Conservation (phyloP, 2,888 invertebrate species). For the Colostygia pectinataria region DNA sequence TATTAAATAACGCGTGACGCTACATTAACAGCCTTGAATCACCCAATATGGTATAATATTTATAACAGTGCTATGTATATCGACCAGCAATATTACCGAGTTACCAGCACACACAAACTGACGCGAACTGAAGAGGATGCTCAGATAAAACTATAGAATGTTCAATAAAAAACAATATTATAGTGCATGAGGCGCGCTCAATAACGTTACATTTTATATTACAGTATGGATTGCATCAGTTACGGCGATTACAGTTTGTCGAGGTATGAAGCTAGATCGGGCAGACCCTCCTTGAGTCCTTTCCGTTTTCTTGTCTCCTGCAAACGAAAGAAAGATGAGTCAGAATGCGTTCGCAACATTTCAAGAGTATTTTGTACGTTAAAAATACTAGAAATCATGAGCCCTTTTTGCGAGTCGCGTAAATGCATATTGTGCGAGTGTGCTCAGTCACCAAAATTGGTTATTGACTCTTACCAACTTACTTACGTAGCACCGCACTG, state of each 20-base stretch:
- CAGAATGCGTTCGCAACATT: not conserved
- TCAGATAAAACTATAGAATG: slow-evolving; percentile 48
- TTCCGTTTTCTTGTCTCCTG: slow-evolving; percentile 99
- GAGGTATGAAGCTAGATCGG: slow-evolving; percentile 96
- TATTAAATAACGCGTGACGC: slow-evolving; percentile 36
- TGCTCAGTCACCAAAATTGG: too few relatives aligned
- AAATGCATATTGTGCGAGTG: too few relatives aligned
- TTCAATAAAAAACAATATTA: slow-evolving; percentile 48
- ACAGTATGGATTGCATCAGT: slow-evolving; percentile 74
- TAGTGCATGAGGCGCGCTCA: slow-evolving; percentile 67
- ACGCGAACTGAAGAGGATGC: slow-evolving; percentile 51
- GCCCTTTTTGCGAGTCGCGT: too few relatives aligned
- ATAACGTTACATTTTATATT: slow-evolving; percentile 73
- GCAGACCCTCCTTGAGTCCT: slow-evolving; percentile 99
- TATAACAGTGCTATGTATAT: slow-evolving; percentile 55
- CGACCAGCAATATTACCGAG: slow-evolving; percentile 61
- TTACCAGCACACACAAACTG: slow-evolving; percentile 36
- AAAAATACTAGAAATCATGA: too few relatives aligned
- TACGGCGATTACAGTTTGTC: slow-evolving; percentile 96
- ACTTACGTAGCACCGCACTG: too few relatives aligned
- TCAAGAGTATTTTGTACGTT: too few relatives aligned
- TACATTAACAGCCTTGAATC: slow-evolving; percentile 51
- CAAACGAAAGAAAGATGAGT: slow-evolving; percentile 31
- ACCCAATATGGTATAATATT: slow-evolving; percentile 42
- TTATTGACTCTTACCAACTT: too few relatives aligned